A percentile compares a stretch with the other conserved stretches of the same genome.
These are phyloP conservation scores for Cottus gobio DNA, from an alignment of 2,113 vertebrate genomes.

Conservation along the genomic window DNA sequence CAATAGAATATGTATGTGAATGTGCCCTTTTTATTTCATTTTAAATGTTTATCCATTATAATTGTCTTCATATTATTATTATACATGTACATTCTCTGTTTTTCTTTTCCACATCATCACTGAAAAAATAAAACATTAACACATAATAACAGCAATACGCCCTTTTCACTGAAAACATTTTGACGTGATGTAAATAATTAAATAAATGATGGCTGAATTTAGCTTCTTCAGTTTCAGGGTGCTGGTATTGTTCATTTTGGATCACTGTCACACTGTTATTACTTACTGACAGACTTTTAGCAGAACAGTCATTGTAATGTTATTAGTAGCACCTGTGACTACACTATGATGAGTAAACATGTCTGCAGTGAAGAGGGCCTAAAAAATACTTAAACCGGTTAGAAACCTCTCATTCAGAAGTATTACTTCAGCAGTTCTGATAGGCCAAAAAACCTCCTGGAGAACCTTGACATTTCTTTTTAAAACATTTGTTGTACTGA, in stretches of 20 bases:
- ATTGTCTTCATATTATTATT: not conserved
- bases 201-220: not conserved
- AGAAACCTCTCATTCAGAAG: not conserved
- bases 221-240: not conserved
- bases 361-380: not conserved
- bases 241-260: not conserved
- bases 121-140: not conserved
- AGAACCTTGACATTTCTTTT: constrained; percentile 34
- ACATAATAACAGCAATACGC: no score
- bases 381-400: not conserved
- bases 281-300: no score
- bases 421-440: constrained; percentile 19
- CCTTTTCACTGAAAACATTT: not conserved
- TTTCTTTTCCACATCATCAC: not conserved
- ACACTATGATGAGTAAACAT: not conserved
- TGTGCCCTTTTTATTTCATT: not conserved
- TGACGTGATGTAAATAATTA: not conserved
- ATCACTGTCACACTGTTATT: no score
- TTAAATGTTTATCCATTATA: not conserved
- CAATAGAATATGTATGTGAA: not conserved
- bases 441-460: not conserved
- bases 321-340: no score
- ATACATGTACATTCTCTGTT: not conserved
- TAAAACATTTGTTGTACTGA: constrained; percentile 8
- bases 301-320: no score